A percentile compares a stretch with the other conserved stretches of the same genome.
These are phyloP conservation scores for Cranoglanis bouderius DNA, from an alignment of 2,113 vertebrate genomes.

Conservation along the genomic window DNA sequence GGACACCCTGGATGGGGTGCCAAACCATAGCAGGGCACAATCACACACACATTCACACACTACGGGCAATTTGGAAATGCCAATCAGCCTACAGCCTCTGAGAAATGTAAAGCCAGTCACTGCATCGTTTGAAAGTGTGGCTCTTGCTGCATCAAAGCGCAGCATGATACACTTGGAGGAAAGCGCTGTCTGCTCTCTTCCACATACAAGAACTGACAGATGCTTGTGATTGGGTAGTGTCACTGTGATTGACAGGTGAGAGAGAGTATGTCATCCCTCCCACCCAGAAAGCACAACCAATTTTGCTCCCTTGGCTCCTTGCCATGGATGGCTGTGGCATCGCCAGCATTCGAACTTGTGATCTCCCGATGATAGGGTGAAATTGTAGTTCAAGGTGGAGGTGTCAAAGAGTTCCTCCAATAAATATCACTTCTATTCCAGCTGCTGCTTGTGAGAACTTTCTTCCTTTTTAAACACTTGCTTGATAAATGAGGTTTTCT, in stretches of 20 bases:
- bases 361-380: neutral
- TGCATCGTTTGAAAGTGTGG: no score
- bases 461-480: neutral
- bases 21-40: no score
- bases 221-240: neutral
- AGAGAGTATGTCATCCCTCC: neutral
- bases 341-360: neutral
- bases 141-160: no score
- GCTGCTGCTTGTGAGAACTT: neutral
- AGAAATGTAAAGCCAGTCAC: no score
- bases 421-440: no score
- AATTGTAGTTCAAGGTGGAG: no score
- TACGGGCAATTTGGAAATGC: no score
- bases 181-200: neutral
- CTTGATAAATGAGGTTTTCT: neutral
- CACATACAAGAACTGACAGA: neutral
- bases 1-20: no score
- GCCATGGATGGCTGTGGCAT: neutral
- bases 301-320: neutral
- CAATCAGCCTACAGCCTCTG: no score
- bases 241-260: neutral
- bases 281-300: neutral
- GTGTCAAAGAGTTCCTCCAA: no score
- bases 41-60: no score
- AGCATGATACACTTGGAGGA: neutral